Evolutionary conservation across 2,888 invertebrate genomes (phyloP).

Genomic region (Gisinianus flammeolus): DNA sequence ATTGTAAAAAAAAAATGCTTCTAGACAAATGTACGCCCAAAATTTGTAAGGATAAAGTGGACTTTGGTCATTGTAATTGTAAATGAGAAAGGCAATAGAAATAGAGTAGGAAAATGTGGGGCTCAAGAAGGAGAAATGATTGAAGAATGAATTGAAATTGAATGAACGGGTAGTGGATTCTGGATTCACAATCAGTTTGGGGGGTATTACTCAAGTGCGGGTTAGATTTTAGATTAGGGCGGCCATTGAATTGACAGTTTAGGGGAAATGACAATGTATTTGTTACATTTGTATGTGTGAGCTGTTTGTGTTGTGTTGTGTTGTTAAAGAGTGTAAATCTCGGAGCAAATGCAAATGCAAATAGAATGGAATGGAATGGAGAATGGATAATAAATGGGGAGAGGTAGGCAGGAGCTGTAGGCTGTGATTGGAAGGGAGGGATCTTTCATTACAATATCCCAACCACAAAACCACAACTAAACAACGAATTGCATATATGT

Average conservation of each 20-base stretch:
- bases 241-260: constrained; percentile 29
- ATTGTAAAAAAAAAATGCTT: too few species aligned
- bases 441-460: constrained; percentile 1
- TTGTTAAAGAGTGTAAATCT: constrained; percentile 27
- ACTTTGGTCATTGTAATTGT: not conserved
- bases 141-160: not conserved
- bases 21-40: too few species aligned
- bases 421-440: constrained; percentile 33
- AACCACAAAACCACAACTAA: constrained; percentile 6
- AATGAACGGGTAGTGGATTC: not conserved
- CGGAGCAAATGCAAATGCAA: not conserved
- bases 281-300: not conserved
- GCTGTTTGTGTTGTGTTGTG: not conserved
- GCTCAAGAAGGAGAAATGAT: too few species aligned
- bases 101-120: too few species aligned
- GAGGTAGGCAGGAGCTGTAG: constrained; percentile 4
- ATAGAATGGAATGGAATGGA: constrained; percentile 31
- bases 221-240: constrained; percentile 5
- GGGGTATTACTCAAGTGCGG: not conserved
- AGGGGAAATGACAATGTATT: constrained; percentile 1
- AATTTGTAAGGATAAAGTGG: not conserved
- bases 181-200: not conserved
- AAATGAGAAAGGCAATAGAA: not conserved
- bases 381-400: constrained; percentile 35
- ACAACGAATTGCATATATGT: not conserved